Evolutionary conservation across 2,888 invertebrate genomes (phyloP), one percentile per base, ranked within the genome.

Genomic region (Eretmocerus hayati): DNA sequence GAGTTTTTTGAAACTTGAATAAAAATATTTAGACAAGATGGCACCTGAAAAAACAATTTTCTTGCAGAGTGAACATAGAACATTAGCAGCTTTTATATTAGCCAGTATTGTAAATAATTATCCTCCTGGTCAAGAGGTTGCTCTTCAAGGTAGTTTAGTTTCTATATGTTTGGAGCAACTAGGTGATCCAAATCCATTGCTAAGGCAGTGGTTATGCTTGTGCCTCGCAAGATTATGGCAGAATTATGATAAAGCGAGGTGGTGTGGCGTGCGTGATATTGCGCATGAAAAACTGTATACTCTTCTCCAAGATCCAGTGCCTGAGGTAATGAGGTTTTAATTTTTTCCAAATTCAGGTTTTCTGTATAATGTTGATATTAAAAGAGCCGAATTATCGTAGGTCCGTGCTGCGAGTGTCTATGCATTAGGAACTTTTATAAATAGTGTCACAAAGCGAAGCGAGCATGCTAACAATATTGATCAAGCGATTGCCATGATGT

Each of bases 381-480:
- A n/a, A n/a, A n/a, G n/a, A n/a, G n/a, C n/a, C n/a, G n/a, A 36
- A 36, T 33, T 15, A 18, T 21, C 31, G 56, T 57, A 86, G 86
- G 87, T 90, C 39, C 79, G 97, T 50, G 93, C 95, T 11, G 90
- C 95, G 2, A 87, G 90, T 38, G 93, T 95, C 5, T 95, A 86
- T 75, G 96, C 97, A 13, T 76, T 99, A 53, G 97, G 96, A 55
- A 89, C 94, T 19, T 94, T 93, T 73, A 84, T 95, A 61, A 89
- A 87, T 68, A 87, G 87, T 30, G 85, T 86, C 35, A 80, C 80
- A 21, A 84, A 87, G 66, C 82, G 93, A 59, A 86, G 87, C 42
- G 92, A 94, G 66, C 95, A 96, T 73, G 92, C 93, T 36, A 91
- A 90, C 72, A 89, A 87, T 66, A 89, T 95, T 51, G 93, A 95